Evolutionary conservation across 2,888 invertebrate genomes (phyloP), one percentile per base, ranked within the genome.

Genomic region (Limnephilus rhombicus): DNA sequence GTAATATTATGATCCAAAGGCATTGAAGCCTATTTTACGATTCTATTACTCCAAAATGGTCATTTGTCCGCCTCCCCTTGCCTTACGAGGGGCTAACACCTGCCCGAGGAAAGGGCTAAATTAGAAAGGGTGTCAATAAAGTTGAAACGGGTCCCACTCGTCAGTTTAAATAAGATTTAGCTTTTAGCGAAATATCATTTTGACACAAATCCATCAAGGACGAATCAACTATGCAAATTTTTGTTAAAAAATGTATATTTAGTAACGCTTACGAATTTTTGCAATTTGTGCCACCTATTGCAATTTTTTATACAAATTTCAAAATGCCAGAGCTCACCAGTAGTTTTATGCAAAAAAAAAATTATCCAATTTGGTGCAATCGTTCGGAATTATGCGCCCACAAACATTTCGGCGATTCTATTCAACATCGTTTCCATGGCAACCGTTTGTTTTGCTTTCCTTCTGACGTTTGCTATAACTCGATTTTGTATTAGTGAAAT

Each of bases 11-110:
- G 37, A 37, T 18, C 83, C 83, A 24, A 83, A 37, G 83, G 37
- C 37, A 37, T 15, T 37, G 83, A 34, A 83, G 37, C 18, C 31
- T 24, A 83, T 83, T 83, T 83, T 83, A 83, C 41, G 83, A 83
- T 83, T 83, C 83, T 83, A 83, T 83, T 83, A 83, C 37, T 83
- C 83, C 15, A 18, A 34, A 37, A 24, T 41, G 83, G 83, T 83
- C 83, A 41, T 37, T 83, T 83, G 83, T 37, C 18, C 83, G 37
- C 83, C 2, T 83, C 83, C 24, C n/a, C 24, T 83, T 83, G 11
- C 83, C 83, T 24, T 24, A 83, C 37, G 83, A 41, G 7, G 83
- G 37, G 37, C n/a, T 68, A n/a, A 68, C 68, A 68, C 83, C 83
- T 34, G 83, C 83, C 83, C 41, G 37, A 24, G 18, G 7, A 34